phyloP scores from a whole-genome alignment of 2,113 vertebrate genomes.

The Clupea harengus region DNA sequence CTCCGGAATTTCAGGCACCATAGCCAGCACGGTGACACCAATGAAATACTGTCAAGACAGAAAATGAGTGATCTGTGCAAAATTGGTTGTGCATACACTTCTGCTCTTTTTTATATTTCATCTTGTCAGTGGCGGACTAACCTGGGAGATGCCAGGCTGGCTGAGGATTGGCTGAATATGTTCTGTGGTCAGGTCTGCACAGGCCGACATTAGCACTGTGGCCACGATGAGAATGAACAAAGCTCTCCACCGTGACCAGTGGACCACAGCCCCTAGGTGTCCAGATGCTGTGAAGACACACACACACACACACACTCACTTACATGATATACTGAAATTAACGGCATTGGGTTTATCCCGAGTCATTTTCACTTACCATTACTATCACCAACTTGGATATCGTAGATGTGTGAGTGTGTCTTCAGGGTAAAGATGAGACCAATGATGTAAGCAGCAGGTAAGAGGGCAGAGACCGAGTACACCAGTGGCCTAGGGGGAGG shows the following conservation, averaged over 20 bases:
- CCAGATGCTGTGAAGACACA: conserved; percentile 42
- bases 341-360: background rate
- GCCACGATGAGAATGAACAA: conserved; percentile 81
- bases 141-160: conserved; percentile 81
- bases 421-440: conserved; percentile 85
- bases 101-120: too few species aligned
- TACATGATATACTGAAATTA: background rate
- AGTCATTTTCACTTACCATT: conserved; percentile 67
- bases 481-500: conserved; percentile 71
- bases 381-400: conserved; percentile 75
- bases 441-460: conserved; percentile 75
- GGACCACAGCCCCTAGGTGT: conserved; percentile 69
- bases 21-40: conserved; percentile 80
- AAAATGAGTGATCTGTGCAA: background rate
- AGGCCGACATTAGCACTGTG: conserved; percentile 82
- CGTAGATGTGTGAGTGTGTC: conserved; percentile 82
- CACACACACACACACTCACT: too few species aligned
- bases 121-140: background rate
- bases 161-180: conserved; percentile 84
- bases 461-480: conserved; percentile 71
- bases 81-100: background rate
- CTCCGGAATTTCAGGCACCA: conserved; percentile 87
- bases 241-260: conserved; percentile 80
- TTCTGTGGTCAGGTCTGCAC: conserved; percentile 80
- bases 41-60: conserved; percentile 79